Base-by-base conservation (phyloP, 1,140 invertebrate genomes). In the Semibalanus balanoides region DNA sequence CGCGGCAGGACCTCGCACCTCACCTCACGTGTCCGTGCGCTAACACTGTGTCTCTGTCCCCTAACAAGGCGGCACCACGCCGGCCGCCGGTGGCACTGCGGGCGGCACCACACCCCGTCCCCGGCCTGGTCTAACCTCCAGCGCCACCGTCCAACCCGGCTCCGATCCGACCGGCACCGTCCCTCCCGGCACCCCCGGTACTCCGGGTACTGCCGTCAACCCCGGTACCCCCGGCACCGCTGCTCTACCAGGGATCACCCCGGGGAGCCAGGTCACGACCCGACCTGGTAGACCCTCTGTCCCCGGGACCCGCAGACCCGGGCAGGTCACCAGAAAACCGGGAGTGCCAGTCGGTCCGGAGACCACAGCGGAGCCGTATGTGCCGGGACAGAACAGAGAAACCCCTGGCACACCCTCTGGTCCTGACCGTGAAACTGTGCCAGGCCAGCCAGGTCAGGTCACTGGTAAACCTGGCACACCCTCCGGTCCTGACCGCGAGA, bases 111-210 rank as follows among this genome's bases (percentile, higher is more conserved):
- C 75, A 73, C 74, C 76, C 27, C 76, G 74, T 74, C 74, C 77
- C 27, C 76, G 75, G 29, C 73, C 75, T 17, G 71, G 43, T 0
- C 74, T 74, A 7, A n/a, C 31, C 74, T 31, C 28, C 28, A 31
- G 14, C 29, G 14, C 51, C 74, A 74, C 27, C 74, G 0, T 94
- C 92, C 83, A 93, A 93, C 35, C 87, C 89, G 14, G 74, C 76
- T 72, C 77, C 77, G 19, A 77, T 77, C 51, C 78, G 78, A 51
- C 74, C 76, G 27, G 79, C 76, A 27, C 70, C 69, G 31, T 73
- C 72, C 31, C 76, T 79, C 43, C 84, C 87, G 78, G 87, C 92
- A 25, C 22, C 14, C 11, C 51, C 22, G 51, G 11, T 25, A 11
- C 51, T 19, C 51, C 51, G 14, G 51, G 51, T 19, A 19, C 11